Base-by-base conservation (phyloP, 2,113 vertebrate species). In the Chaetorhynchus papuensis region DNA sequence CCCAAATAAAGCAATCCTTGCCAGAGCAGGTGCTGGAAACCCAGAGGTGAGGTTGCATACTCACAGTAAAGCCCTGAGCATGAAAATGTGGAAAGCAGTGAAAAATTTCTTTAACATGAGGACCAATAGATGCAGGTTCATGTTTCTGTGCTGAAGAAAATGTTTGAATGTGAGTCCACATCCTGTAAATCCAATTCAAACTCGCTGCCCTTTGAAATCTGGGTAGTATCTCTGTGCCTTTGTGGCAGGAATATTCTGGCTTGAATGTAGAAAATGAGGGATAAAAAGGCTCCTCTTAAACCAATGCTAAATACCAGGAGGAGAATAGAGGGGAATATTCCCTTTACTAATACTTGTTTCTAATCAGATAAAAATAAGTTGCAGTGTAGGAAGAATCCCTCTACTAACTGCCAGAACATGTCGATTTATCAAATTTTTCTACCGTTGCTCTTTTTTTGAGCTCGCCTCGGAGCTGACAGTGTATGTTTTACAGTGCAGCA, bases 291-390 rank as follows among this genome's bases (percentile, higher is more conserved):
- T 93, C 13, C 15, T 60, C 61, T 84, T 93, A 76, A 44, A 69
- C 61, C 28, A 33, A 1, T 53, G 45, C 72, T 92, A 90, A 96
- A 95, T 57, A 72, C 37, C 24, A 21, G 79, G 47, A 94, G 42
- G 41, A 92, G 76, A 88, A 87, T 33, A 81, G 86, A 81, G 47
- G n/a, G 37, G 50, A 95, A 71, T 78, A 91, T 66, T 96, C 83
- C 74, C 54, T 96, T 96, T 90, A 76, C 90, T 88, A 81, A 86
- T 89, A 54, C 77, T 94, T 83, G 53, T 76, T 96, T 93, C 90
- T 95, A 94, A 97, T 95, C 90, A 92, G 90, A 93, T 94, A 93
- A 94, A 96, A 97, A 96, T 94, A 97, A 95, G 87, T 76, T 87
- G 72, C 89, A 83, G 84, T 96, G 88, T 95, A 95, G 93, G 94